These are phyloP conservation scores for Amyelois transitella DNA, from an alignment of 1,140 invertebrate species.

Conservation along the genomic window DNA sequence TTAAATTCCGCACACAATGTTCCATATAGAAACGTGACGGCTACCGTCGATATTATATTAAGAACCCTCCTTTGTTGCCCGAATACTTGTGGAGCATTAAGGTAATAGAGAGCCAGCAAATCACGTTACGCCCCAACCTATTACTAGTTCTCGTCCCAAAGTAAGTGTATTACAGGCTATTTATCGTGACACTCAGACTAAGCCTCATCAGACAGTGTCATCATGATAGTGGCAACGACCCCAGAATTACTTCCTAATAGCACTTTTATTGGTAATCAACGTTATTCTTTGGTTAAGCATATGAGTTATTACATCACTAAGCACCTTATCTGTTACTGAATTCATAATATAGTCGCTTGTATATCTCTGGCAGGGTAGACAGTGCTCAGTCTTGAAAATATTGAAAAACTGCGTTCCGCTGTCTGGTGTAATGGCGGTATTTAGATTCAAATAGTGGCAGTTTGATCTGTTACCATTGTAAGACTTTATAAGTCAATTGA, in stretches of 20 bases:
- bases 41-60: constrained; percentile 44
- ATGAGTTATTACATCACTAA: background rate
- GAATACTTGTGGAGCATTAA: constrained; percentile 50
- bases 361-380: too few species aligned
- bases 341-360: too few species aligned
- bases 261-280: constrained; percentile 18
- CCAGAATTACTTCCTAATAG: constrained; percentile 34
- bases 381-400: too few species aligned
- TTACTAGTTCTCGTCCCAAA: constrained; percentile 38
- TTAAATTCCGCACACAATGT: constrained; percentile 29
- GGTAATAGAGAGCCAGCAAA: constrained; percentile 51
- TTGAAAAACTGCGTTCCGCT: too few species aligned
- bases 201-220: constrained; percentile 36
- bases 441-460: too few species aligned
- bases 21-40: constrained; percentile 21
- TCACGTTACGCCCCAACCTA: constrained; percentile 51
- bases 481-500: too few species aligned
- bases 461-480: too few species aligned
- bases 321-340: too few species aligned
- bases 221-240: constrained; percentile 28
- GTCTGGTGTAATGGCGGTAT: too few species aligned
- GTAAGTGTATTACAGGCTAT: constrained; percentile 56
- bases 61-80: constrained; percentile 41
- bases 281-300: background rate
- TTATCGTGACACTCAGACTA: constrained; percentile 51